These are phyloP conservation scores for Centruroides vittatus DNA, from an alignment of 1,140 invertebrate species.

Conservation along the genomic window DNA sequence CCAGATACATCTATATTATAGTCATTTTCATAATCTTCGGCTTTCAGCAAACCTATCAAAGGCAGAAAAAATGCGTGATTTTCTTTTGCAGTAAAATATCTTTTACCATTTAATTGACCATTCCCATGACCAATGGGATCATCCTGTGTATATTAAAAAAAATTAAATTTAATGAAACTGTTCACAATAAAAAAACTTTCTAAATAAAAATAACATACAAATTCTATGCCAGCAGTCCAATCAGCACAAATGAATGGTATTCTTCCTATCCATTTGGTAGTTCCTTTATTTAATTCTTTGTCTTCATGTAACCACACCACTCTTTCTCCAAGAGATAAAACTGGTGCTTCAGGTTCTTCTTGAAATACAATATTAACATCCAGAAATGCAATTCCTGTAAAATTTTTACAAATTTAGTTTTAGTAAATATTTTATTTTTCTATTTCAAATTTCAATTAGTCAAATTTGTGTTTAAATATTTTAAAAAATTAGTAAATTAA, in stretches of 20 bases:
- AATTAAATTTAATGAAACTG: background rate
- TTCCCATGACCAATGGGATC: conserved; percentile 33
- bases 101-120: conserved; percentile 52
- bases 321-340: conserved; percentile 34
- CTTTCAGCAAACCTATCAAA: conserved; percentile 6
- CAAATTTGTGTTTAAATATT: no score
- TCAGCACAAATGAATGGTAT: conserved; percentile 32
- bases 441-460: no score
- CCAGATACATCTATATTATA: no score
- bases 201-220: conserved; percentile 31
- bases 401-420: no score
- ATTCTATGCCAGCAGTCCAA: conserved; percentile 40
- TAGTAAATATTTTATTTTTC: no score
- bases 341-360: conserved; percentile 16
- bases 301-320: conserved; percentile 40
- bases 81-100: conserved; percentile 53
- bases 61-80: conserved; percentile 41
- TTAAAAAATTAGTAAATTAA: no score
- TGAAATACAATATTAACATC: background rate
- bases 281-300: conserved; percentile 31
- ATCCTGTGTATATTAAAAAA: conserved; percentile 17
- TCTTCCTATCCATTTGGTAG: conserved; percentile 39
- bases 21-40: background rate
- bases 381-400: no score
- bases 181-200: no score